These are phyloP conservation scores for Aepyceros melampus DNA, from an alignment of 2,113 vertebrate species.

Conservation along the genomic window DNA sequence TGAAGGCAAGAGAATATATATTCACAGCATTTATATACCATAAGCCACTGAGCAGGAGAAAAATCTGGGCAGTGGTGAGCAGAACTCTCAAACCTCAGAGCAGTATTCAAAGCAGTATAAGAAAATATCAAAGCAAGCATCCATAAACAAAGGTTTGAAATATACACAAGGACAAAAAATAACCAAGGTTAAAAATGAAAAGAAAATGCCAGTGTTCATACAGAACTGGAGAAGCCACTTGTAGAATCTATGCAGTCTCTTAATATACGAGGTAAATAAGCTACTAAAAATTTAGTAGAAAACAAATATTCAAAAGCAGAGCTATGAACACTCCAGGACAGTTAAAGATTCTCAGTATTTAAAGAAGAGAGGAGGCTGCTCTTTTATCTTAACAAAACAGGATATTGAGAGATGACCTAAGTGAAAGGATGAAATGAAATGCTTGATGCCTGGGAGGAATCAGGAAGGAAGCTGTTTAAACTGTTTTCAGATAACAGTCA, in stretches of 20 bases:
- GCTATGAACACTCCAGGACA: rapidly evolving
- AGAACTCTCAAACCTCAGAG: constrained; percentile 40
- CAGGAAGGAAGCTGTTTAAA: not conserved
- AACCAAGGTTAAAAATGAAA: constrained; percentile 17
- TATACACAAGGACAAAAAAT: rapidly evolving
- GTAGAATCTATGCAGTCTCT: not conserved
- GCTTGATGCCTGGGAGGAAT: not conserved
- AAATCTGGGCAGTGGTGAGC: constrained; percentile 30
- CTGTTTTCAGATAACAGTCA: not conserved
- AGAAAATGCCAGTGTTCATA: not conserved
- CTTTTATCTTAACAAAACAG: constrained; percentile 25
- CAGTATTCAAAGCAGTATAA: not conserved
- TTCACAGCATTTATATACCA: not conserved
- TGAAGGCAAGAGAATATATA: not conserved
- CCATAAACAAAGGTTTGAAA: not conserved
- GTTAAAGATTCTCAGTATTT: not conserved
- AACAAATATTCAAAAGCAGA: not conserved
- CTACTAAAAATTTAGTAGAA: not conserved
- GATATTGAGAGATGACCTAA: constrained; percentile 19
- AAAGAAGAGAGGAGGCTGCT: not conserved
- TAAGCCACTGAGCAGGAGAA: not conserved
- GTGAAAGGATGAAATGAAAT: not conserved
- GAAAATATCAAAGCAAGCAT: constrained; percentile 1
- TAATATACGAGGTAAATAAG: not conserved
- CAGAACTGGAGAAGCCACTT: not conserved